Percentiles rank a stretch among this genome's conserved stretches.
Conservation (phyloP, 1,140 invertebrate genomes). For the Rhizoglyphus robini region DNA sequence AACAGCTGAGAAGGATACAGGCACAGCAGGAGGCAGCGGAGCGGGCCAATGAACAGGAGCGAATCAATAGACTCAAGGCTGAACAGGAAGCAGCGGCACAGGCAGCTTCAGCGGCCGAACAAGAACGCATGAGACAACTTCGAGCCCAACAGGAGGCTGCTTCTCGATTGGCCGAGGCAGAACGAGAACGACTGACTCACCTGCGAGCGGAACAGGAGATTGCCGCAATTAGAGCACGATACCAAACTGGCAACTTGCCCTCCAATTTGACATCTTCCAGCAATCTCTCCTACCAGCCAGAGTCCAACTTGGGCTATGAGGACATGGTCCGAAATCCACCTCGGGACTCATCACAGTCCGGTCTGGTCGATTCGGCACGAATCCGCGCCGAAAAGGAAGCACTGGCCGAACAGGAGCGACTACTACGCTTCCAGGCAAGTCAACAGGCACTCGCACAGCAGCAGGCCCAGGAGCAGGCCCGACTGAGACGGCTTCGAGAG, state of each 20-base stretch:
- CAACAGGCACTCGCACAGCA: slow-evolving; percentile 16
- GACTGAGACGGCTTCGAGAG: not conserved
- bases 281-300: slow-evolving; percentile 15
- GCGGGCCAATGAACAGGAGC: slow-evolving; percentile 11
- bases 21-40: not conserved
- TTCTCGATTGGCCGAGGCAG: slow-evolving; percentile 4
- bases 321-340: not conserved
- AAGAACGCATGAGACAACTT: slow-evolving; percentile 9
- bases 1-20: not conserved
- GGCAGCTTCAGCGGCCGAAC: not conserved
- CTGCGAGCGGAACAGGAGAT: slow-evolving; percentile 17
- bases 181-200: not conserved
- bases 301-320: slow-evolving; percentile 5
- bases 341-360: not conserved
- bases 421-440: slow-evolving; percentile 16
- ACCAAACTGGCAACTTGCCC: not conserved
- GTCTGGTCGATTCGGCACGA: not conserved
- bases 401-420: slow-evolving; percentile 18
- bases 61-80: not conserved
- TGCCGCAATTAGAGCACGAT: slow-evolving; percentile 1
- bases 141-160: slow-evolving; percentile 15
- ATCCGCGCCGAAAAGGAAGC: slow-evolving; percentile 14
- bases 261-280: not conserved
- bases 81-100: slow-evolving; percentile 14
- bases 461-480: not conserved